Base-by-base conservation (phyloP, 2,113 vertebrate genomes). In the Bathybates hornii region DNA sequence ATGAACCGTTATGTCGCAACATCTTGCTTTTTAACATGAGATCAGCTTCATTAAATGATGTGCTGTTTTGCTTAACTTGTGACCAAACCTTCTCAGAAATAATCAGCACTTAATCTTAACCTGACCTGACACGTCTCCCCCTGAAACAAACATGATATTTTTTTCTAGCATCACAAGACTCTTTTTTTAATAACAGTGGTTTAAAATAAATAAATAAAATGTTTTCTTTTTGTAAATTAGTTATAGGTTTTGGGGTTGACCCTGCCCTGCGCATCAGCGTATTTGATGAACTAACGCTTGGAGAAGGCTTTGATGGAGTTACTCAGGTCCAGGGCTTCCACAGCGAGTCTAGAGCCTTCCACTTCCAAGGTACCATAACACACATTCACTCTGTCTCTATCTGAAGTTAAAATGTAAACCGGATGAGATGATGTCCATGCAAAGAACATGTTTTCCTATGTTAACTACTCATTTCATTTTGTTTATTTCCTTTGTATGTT, bases 321-420 rank as follows among this genome's bases (percentile, higher is more conserved):
- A 97, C 95, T 92, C 98, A 99, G 95, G 98, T 99, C 85, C 97
- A 97, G 48, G 98, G 98, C 91, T 97, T 99, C 93, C 98, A 98
- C 95, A 98, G 98, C 95, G 97, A 98, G 92, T 98, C 97, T 92
- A 97, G 96, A 97, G 98, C 98, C 24, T 99, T 98, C 95, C 97
- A 98, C 91, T 99, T 99, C 86, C 96, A 98, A 98, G 98, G 98
- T 95, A 94, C 83, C 85, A 81, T 97, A 97, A 94, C 86, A 84
- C 41, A 81, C 86, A 32, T 17, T 34, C 57, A 13, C 56, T 87
- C 9, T 36, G 7, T 79, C 68, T 80, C 38, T 48, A 2, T 76
- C 38, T 38, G 24, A 34, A 27, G 34, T 61, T 71, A 4, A 59
- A 43, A 85, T 32, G 8, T 43, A 29, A 29, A 21, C 4, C 9